Evolutionary conservation across 2,888 invertebrate genomes (phyloP).

Genomic region (Noctuana brunneofusca): DNA sequence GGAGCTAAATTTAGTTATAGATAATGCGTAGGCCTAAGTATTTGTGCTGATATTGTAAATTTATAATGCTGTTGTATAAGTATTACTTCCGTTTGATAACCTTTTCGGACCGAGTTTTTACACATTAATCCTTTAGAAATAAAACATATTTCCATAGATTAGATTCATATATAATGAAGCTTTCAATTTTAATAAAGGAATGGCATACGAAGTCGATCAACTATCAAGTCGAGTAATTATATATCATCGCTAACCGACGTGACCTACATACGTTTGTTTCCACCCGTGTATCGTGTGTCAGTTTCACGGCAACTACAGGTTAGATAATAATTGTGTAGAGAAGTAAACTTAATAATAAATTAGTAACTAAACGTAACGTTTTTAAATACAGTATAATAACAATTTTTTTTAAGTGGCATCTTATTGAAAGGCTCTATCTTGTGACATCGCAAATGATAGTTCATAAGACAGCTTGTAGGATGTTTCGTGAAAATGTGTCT

Average conservation of each 20-base stretch:
- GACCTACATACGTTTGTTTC: slow-evolving; percentile 12
- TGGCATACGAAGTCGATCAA: slow-evolving; percentile 14
- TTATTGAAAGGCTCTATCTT: no score
- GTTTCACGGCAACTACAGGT: neutral
- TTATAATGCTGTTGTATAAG: no score
- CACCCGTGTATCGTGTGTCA: neutral
- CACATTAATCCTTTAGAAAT: neutral
- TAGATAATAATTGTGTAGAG: neutral
- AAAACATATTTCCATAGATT: neutral
- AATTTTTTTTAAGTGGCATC: no score
- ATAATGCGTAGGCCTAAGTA: no score
- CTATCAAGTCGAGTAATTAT: slow-evolving; percentile 14
- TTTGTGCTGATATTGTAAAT: no score
- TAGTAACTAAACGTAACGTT: no score
- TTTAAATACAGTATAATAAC: neutral
- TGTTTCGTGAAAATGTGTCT: no score
- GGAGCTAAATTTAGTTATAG: no score
- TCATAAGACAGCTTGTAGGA: no score
- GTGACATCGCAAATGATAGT: no score
- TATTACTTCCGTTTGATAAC: neutral
- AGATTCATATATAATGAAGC: slow-evolving; percentile 4
- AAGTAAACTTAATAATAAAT: neutral
- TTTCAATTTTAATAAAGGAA: slow-evolving; percentile 21
- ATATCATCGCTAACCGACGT: slow-evolving; percentile 15
- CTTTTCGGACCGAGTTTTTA: neutral